Evolutionary conservation across 2,113 vertebrate genomes (phyloP).

Genomic region (Calcarius ornatus): DNA sequence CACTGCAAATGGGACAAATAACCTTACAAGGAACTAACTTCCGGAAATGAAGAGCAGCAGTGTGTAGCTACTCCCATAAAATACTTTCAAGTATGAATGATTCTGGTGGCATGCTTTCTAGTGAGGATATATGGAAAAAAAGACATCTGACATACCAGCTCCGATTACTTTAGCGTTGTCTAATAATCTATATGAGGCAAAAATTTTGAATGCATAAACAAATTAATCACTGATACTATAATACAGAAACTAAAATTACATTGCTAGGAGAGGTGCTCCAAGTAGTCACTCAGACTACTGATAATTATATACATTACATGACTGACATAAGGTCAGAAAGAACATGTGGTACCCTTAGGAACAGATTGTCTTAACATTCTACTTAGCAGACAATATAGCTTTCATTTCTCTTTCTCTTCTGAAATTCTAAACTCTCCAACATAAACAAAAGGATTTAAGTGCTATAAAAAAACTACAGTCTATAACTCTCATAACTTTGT

Average conservation of each 20-base stretch:
- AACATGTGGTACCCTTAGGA: not conserved
- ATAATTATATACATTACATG: not conserved
- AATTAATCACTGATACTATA: not conserved
- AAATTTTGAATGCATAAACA: not conserved
- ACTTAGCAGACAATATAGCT: accelerated
- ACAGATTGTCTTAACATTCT: not conserved
- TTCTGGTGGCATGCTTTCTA: not conserved
- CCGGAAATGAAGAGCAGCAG: not conserved
- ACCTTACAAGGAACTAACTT: not conserved
- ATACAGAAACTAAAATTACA: not conserved
- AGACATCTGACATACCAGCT: not conserved
- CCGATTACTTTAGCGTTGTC: not conserved
- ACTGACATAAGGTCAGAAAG: not conserved
- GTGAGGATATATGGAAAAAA: not conserved
- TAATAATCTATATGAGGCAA: not conserved
- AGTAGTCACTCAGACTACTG: not conserved
- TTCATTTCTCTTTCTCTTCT: not conserved
- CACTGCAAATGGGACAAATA: not conserved
- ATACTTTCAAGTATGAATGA: not conserved
- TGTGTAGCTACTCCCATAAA: not conserved
- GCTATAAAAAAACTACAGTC: not conserved
- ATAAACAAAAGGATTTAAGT: not conserved
- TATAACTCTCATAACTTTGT: not conserved
- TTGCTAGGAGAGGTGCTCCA: not conserved
- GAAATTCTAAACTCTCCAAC: not conserved